phyloP scores from a whole-genome alignment of 2,888 invertebrate genomes.

The Catocala nupta region DNA sequence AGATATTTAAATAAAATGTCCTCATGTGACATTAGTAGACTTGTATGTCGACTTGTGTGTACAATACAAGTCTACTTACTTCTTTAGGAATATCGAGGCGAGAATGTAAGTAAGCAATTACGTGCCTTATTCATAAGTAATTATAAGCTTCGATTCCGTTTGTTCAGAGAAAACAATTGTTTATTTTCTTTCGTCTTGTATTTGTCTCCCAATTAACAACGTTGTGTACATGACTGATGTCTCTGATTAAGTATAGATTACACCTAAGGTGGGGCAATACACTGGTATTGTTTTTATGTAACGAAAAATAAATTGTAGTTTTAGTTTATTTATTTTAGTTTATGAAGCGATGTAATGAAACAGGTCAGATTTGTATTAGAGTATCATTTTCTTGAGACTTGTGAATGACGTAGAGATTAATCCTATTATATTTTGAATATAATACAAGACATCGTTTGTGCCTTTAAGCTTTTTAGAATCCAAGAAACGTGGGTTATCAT shows the following conservation, averaged over 20 bases:
- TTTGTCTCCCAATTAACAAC: slow-evolving; percentile 9
- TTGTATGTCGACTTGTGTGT: too few relatives aligned
- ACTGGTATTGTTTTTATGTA: not conserved
- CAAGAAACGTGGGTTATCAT: too few relatives aligned
- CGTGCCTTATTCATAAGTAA: not conserved
- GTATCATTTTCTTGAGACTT: not conserved
- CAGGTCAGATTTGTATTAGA: not conserved
- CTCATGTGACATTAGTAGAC: too few relatives aligned
- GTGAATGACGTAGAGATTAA: too few relatives aligned
- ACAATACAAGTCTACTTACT: too few relatives aligned
- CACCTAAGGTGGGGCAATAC: not conserved
- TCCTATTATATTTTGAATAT: too few relatives aligned
- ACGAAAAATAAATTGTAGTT: not conserved
- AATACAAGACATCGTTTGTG: too few relatives aligned
- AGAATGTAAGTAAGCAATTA: too few relatives aligned
- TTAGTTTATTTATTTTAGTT: not conserved
- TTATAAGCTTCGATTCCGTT: not conserved
- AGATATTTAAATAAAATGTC: too few relatives aligned
- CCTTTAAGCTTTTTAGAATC: too few relatives aligned
- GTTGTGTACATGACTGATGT: slow-evolving; percentile 2
- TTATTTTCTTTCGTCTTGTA: slow-evolving; percentile 7
- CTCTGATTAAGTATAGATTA: slow-evolving; percentile 5
- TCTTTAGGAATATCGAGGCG: too few relatives aligned
- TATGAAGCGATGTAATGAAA: not conserved
- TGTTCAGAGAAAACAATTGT: not conserved